Evolutionary conservation across 2,113 vertebrate genomes (phyloP), one percentile per base, ranked within the genome.

Genomic region (Rhinolophus sinicus): DNA sequence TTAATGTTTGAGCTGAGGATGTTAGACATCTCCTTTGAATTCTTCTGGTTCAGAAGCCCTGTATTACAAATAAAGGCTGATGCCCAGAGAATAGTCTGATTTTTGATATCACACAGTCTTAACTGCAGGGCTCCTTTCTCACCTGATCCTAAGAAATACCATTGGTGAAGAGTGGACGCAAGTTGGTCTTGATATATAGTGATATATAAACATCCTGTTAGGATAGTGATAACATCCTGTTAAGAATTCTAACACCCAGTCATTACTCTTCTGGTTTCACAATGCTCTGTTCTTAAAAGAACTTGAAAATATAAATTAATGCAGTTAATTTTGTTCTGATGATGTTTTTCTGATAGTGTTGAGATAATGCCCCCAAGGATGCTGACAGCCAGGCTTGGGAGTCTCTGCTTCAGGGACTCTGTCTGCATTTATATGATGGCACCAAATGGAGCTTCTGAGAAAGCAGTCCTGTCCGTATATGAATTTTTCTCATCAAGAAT

Each of bases 241-340:
- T 78, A 96, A 50, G 33, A 90, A 91, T 94, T 93, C 67, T 33
- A 96, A 96, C 94, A 88, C 62, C 22, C 52, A 83, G 0, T 94
- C 93, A n/a, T 72, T 92, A 80, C 15, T 94, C 11, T 87, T 93
- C 35, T 96, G 18, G 9, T 88, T 96, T 97, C 72, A 80, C 13
- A 76, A 30, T 96, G 28, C 8, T 92, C 26, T 94, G 8, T 70
- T 62, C 38, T 90, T 90, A 83, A 93, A 94, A 97, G 60, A 97
- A 93, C 50, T 92, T 93, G 56, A 60, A 93, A 82, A 70, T 92
- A 8, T 77, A 81, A 70, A 30, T 90, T 93, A 94, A 92, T 88
- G 78, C 85, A 91, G 67, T 76, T 92, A 72, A 85, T 65, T 97
- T 95, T 84, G 60, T 90, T 28, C 35, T 91, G 50, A 83, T 95